Percentiles rank a stretch among this genome's conserved stretches.
Conservation (phyloP, 2,113 vertebrate species). For the Cyrtonyx montezumae region DNA sequence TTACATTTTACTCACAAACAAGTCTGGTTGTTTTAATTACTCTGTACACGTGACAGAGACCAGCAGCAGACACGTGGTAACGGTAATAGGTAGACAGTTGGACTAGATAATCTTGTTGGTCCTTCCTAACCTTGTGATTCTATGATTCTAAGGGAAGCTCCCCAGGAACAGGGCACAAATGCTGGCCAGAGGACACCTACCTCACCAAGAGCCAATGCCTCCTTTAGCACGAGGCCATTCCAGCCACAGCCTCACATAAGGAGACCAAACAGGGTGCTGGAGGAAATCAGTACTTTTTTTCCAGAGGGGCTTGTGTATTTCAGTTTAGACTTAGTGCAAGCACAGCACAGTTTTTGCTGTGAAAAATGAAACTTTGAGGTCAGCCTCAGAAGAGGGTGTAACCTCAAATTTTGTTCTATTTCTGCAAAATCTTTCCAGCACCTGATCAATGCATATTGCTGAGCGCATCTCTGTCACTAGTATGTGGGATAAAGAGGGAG, state of each 20-base stretch:
- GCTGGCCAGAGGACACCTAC: rapidly evolving
- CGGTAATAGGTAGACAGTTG: too few species aligned
- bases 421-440: not conserved
- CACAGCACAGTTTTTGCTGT: not conserved
- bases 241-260: not conserved
- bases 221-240: rapidly evolving
- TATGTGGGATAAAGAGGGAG: not conserved
- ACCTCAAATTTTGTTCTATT: not conserved
- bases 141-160: not conserved
- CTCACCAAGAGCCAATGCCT: not conserved
- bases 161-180: not conserved
- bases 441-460: not conserved
- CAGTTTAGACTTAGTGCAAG: not conserved
- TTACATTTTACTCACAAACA: not conserved
- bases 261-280: not conserved
- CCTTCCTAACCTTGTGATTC: too few species aligned
- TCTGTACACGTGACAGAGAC: not conserved
- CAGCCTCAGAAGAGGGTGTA: not conserved
- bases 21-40: not conserved
- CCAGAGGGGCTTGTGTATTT: not conserved
- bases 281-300: not conserved
- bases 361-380: not conserved
- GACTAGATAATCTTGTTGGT: too few species aligned
- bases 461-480: not conserved
- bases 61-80: too few species aligned